A percentile compares a stretch with the other conserved stretches of the same genome.
Evolutionary conservation across 2,797 vertebrate species (phyloP).

Genomic region (Brachyalestes nurse): DNA sequence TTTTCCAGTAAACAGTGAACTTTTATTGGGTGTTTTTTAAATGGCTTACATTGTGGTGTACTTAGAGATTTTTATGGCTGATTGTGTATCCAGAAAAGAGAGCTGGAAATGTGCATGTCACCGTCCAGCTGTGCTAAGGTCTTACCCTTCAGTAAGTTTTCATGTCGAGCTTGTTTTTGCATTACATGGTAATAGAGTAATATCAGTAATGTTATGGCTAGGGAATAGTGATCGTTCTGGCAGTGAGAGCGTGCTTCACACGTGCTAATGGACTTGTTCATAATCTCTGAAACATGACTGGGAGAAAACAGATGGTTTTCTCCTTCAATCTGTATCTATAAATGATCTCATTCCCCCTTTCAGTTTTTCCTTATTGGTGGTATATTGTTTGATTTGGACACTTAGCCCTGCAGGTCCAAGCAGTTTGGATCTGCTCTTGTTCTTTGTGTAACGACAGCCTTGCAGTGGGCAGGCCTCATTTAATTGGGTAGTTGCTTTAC

Average conservation of each 20-base stretch:
- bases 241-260: not conserved
- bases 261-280: conserved; percentile 5
- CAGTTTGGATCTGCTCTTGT: not conserved
- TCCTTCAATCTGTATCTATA: not conserved
- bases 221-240: conserved; percentile 6
- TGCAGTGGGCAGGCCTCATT: not conserved
- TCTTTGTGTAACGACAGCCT: not conserved
- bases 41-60: not conserved
- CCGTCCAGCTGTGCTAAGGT: not conserved
- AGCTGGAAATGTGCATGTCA: not conserved
- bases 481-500: not conserved
- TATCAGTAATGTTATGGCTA: conserved; percentile 3
- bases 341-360: not conserved
- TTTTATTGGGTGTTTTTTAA: conserved; percentile 4
- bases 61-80: not conserved
- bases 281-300: not conserved
- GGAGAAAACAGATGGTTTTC: conserved; percentile 26
- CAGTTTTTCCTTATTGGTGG: not conserved
- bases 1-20: not conserved
- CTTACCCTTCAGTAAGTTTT: not conserved
- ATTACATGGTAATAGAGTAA: not conserved
- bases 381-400: conserved; percentile 7
- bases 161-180: not conserved
- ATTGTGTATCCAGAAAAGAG: not conserved
- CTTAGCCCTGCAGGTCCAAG: not conserved